Evolutionary conservation across 2,888 invertebrate species (phyloP).

Genomic region (Ernsta delagoae): DNA sequence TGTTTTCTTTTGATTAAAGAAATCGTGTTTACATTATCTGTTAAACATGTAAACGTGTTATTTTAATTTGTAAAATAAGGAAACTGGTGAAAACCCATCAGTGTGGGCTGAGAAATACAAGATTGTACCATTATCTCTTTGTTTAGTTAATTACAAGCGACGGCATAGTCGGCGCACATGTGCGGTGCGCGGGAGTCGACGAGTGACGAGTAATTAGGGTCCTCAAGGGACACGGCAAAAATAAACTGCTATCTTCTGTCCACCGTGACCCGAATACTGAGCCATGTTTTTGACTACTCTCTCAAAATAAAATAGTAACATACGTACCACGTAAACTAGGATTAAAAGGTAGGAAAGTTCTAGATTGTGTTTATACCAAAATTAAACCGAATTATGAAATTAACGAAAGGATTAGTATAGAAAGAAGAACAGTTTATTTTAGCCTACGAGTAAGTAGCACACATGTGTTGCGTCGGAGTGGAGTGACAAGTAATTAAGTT

Average conservation of each 20-base stretch:
- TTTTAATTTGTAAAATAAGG: not conserved
- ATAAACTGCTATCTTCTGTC: constrained; percentile 12
- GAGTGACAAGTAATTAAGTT: constrained; percentile 43
- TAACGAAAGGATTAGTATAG: not conserved
- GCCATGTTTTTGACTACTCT: not conserved
- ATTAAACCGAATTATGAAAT: too few relatives aligned
- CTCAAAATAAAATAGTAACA: too few relatives aligned
- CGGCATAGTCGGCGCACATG: constrained; percentile 39
- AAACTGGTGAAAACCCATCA: not conserved
- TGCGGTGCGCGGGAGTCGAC: constrained; percentile 48
- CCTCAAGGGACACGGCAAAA: constrained; percentile 41
- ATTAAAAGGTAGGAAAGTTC: too few relatives aligned
- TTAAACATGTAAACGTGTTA: not conserved
- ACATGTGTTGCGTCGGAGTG: constrained; percentile 16
- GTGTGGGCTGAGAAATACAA: constrained; percentile 8
- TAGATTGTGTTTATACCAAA: too few relatives aligned
- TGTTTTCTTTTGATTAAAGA: not conserved
- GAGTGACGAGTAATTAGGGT: constrained; percentile 38
- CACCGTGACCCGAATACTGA: not conserved
- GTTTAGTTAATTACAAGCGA: constrained; percentile 26
- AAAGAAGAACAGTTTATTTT: not conserved
- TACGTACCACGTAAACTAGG: too few relatives aligned
- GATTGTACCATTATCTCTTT: constrained; percentile 17
- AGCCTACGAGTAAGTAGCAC: constrained; percentile 3
- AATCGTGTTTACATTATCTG: not conserved